A percentile compares a stretch with the other conserved stretches of the same genome.
These are phyloP conservation scores for Drosophila ohnishii DNA, from an alignment of 1,140 invertebrate genomes.

Conservation along the genomic window DNA sequence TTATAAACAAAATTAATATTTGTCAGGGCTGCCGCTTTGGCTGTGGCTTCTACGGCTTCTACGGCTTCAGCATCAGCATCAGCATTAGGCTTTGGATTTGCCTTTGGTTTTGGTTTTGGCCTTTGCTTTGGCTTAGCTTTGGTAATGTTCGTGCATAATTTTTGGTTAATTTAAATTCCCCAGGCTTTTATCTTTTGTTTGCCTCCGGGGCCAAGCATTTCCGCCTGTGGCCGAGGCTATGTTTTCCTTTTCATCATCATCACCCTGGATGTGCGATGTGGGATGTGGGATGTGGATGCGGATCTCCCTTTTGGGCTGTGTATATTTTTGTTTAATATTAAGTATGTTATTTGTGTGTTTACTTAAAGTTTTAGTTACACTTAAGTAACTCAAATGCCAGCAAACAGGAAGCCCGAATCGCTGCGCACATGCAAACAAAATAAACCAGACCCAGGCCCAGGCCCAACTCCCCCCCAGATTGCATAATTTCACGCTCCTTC, in stretches of 20 bases:
- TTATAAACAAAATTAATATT: slow-evolving; percentile 82
- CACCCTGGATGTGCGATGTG: slow-evolving; percentile 24
- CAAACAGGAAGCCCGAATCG: slow-evolving; percentile 72
- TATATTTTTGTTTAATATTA: slow-evolving; percentile 82
- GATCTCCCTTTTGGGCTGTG: slow-evolving; percentile 47
- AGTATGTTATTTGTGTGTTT: slow-evolving; percentile 82
- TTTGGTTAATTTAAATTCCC: slow-evolving; percentile 81
- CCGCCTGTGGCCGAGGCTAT: slow-evolving; percentile 48
- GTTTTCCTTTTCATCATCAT: slow-evolving; percentile 55
- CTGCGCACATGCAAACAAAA: slow-evolving; percentile 75
- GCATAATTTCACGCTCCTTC: slow-evolving; percentile 75
- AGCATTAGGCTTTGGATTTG: slow-evolving; percentile 7
- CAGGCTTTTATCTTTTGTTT: slow-evolving; percentile 79
- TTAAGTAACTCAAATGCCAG: slow-evolving; percentile 78
- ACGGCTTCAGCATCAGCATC: neutral
- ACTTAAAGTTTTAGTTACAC: slow-evolving; percentile 81
- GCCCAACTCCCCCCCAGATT: slow-evolving; percentile 46
- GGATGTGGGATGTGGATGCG: slow-evolving; percentile 10
- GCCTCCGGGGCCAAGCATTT: slow-evolving; percentile 49
- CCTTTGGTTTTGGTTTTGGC: slow-evolving; percentile 7
- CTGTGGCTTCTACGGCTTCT: neutral
- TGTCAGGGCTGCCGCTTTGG: slow-evolving; percentile 62
- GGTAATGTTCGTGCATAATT: slow-evolving; percentile 82
- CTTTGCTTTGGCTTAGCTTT: slow-evolving; percentile 21
- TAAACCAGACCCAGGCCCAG: slow-evolving; percentile 51